phyloP scores from a whole-genome alignment of 2,888 invertebrate genomes.

The Lasius platythorax region DNA sequence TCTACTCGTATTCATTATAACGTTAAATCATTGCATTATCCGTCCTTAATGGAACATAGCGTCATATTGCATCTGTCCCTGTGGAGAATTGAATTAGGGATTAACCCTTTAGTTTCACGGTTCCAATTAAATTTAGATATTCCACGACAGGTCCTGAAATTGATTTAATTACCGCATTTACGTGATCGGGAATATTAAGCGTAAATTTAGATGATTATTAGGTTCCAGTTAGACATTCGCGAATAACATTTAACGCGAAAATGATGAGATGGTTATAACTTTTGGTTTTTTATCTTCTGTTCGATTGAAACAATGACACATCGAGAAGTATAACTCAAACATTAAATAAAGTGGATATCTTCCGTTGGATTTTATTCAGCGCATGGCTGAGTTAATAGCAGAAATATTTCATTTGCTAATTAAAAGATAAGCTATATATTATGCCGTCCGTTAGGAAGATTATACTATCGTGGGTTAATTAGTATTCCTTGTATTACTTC shows the following conservation, averaged over 20 bases:
- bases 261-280: neutral
- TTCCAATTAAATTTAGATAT: conserved; percentile 41
- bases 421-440: conserved; percentile 32
- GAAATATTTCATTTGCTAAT: conserved; percentile 36
- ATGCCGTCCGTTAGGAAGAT: conserved; percentile 24
- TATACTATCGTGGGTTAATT: conserved; percentile 38
- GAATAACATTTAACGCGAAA: neutral
- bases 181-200: conserved; percentile 14
- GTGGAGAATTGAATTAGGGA: conserved; percentile 29
- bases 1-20: conserved; percentile 1
- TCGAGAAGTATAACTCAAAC: neutral
- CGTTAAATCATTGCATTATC: neutral
- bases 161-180: conserved; percentile 32
- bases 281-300: neutral
- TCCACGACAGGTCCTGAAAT: conserved; percentile 17
- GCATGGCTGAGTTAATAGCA: conserved; percentile 6
- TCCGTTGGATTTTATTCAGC: neutral
- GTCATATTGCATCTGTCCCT: conserved; percentile 12
- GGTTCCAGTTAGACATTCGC: neutral
- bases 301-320: neutral
- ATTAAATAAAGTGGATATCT: conserved; percentile 20
- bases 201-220: conserved; percentile 44
- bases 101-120: conserved; percentile 36
- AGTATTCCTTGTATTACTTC: conserved; percentile 33
- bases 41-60: neutral